phyloP scores from a whole-genome alignment of 2,113 vertebrate genomes.

The Colaptes auratus region DNA sequence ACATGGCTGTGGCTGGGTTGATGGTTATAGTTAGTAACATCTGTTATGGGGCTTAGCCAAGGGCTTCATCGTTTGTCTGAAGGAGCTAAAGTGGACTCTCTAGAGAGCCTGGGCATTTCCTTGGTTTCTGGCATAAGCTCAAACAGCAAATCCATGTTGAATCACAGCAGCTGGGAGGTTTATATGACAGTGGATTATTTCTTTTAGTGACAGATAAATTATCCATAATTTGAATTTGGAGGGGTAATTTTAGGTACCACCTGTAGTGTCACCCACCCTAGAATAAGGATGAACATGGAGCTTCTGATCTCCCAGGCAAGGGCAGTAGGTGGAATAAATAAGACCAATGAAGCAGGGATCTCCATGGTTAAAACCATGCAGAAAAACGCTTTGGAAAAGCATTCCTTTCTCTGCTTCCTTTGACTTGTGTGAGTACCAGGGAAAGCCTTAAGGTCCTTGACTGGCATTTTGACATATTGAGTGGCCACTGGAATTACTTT shows the following conservation, averaged over 20 bases:
- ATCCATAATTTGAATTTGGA: background rate
- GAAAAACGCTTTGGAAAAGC: background rate
- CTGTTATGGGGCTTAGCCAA: background rate
- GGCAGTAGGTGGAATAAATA: background rate
- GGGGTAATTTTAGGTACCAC: background rate
- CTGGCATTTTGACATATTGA: background rate
- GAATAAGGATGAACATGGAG: background rate
- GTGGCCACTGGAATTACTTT: background rate
- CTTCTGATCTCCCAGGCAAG: background rate
- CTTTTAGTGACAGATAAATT: background rate
- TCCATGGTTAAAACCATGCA: background rate
- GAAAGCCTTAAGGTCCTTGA: background rate
- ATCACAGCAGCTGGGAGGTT: background rate
- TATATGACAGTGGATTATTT: background rate
- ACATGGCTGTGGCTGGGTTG: background rate
- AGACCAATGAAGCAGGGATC: rapidly evolving
- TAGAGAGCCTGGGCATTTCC: background rate
- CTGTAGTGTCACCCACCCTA: background rate
- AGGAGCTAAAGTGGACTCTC: background rate
- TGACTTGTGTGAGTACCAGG: background rate
- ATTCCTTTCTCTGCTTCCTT: background rate
- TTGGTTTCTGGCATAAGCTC: background rate
- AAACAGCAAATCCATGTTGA: background rate
- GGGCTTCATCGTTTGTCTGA: background rate
- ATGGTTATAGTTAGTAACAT: background rate